These are phyloP conservation scores for Anarrhichthys ocellatus DNA, from an alignment of 2,113 vertebrate species.

Conservation along the genomic window DNA sequence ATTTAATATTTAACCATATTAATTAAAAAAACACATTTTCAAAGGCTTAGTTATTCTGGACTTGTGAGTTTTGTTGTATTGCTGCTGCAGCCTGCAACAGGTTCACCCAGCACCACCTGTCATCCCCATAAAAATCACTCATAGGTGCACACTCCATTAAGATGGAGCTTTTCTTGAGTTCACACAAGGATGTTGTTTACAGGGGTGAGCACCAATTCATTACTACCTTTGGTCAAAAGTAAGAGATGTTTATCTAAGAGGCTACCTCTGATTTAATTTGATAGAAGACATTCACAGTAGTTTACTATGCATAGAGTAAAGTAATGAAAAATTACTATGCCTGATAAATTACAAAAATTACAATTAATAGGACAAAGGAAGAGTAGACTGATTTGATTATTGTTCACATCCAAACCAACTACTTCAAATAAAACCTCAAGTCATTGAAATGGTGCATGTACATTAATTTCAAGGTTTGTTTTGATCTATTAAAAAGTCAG, in stretches of 20 bases:
- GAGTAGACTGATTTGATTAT: too few species aligned
- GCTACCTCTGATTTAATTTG: not conserved
- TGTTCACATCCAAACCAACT: not conserved
- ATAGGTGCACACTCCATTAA: not conserved
- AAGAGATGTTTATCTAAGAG: not conserved
- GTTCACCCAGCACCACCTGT: not conserved
- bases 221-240: conserved; percentile 53
- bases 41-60: not conserved
- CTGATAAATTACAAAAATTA: not conserved
- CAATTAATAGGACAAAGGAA: not conserved
- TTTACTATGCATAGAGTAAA: conserved; percentile 13
- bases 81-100: not conserved
- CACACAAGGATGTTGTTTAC: not conserved
- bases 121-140: not conserved
- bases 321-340: not conserved
- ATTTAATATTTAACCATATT: not conserved
- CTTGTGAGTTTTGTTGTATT: conserved; percentile 1
- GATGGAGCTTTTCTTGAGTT: not conserved
- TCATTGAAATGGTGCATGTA: not conserved
- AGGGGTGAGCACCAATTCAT: not conserved
- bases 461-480: conserved; percentile 7
- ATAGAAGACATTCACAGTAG: conserved; percentile 4
- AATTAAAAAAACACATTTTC: not conserved
- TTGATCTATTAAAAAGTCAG: not conserved
- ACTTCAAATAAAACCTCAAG: not conserved